These are phyloP conservation scores for Centropristis striata DNA, from an alignment of 2,113 vertebrate species.

Conservation along the genomic window DNA sequence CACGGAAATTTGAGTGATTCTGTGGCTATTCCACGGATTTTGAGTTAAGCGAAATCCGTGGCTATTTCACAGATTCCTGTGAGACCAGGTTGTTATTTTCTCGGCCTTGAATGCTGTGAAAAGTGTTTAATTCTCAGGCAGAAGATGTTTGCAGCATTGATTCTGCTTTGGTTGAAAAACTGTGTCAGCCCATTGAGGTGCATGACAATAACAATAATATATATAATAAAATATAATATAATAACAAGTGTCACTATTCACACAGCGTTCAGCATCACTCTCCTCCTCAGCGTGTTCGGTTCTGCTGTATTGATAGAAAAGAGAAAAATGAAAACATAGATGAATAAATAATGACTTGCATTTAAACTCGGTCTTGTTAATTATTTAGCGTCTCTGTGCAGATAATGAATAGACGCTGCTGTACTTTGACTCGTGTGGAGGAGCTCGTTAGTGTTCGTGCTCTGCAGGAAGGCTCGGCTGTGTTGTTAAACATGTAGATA, in stretches of 20 bases:
- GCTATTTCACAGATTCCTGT: too few species aligned
- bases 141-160: not conserved
- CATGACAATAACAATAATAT: too few species aligned
- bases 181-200: not conserved
- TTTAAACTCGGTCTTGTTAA: slow-evolving; percentile 29
- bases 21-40: too few species aligned
- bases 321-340: slow-evolving; percentile 5
- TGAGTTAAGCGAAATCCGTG: too few species aligned
- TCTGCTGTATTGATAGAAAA: slow-evolving; percentile 21
- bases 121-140: not conserved
- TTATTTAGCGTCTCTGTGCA: slow-evolving; percentile 41
- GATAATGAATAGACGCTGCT: slow-evolving; percentile 40
- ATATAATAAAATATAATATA: too few species aligned
- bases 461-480: too few species aligned
- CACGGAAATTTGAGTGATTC: too few species aligned
- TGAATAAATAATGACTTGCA: slow-evolving; percentile 40
- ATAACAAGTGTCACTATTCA: not conserved
- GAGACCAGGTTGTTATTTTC: too few species aligned
- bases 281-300: not conserved
- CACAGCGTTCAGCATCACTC: not conserved
- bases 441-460: slow-evolving; percentile 30
- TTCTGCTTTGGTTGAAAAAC: too few species aligned
- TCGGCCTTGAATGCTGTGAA: too few species aligned
- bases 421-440: slow-evolving; percentile 33
- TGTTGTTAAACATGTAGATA: not conserved